These are phyloP conservation scores for Drosophila affinis DNA, from an alignment of 2,888 invertebrate genomes.

Conservation along the genomic window DNA sequence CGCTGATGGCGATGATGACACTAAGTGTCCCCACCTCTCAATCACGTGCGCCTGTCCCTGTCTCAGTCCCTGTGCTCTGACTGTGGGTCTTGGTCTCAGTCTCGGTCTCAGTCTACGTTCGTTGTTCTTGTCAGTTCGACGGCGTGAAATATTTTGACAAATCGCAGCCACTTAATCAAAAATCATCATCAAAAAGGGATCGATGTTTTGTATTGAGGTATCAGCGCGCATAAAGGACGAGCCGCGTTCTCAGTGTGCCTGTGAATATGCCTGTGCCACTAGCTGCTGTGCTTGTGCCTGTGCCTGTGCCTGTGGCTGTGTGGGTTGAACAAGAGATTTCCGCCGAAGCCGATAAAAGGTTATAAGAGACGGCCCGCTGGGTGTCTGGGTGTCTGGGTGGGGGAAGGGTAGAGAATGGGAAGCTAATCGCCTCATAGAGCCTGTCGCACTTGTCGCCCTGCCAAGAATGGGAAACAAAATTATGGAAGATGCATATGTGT, in stretches of 20 bases:
- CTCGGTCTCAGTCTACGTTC: background rate
- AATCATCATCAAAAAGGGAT: slow-evolving; percentile 78
- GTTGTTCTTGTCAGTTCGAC: slow-evolving; percentile 23
- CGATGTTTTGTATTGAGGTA: slow-evolving; percentile 76
- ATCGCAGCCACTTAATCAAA: slow-evolving; percentile 81
- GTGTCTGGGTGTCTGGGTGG: slow-evolving; percentile 4
- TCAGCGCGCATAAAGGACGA: slow-evolving; percentile 64
- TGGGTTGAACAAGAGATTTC: slow-evolving; percentile 70
- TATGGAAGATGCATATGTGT: slow-evolving; percentile 4
- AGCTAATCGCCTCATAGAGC: slow-evolving; percentile 48
- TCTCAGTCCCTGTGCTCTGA: slow-evolving; percentile 13
- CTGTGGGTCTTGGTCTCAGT: background rate
- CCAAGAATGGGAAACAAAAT: slow-evolving; percentile 2
- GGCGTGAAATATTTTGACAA: slow-evolving; percentile 81
- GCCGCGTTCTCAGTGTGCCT: slow-evolving; percentile 24
- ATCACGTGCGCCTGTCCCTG: slow-evolving; percentile 66
- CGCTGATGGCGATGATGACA: slow-evolving; percentile 74
- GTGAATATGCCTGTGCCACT: background rate
- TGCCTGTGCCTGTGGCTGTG: slow-evolving; percentile 23
- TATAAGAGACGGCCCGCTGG: slow-evolving; percentile 47
- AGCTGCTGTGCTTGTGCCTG: background rate
- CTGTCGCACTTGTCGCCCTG: slow-evolving; percentile 61
- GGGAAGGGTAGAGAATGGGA: too few relatives aligned
- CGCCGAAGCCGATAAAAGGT: slow-evolving; percentile 59
- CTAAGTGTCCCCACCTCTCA: slow-evolving; percentile 54